phyloP scores from a whole-genome alignment of 2,888 invertebrate genomes.

The Hedychridium roseum region DNA sequence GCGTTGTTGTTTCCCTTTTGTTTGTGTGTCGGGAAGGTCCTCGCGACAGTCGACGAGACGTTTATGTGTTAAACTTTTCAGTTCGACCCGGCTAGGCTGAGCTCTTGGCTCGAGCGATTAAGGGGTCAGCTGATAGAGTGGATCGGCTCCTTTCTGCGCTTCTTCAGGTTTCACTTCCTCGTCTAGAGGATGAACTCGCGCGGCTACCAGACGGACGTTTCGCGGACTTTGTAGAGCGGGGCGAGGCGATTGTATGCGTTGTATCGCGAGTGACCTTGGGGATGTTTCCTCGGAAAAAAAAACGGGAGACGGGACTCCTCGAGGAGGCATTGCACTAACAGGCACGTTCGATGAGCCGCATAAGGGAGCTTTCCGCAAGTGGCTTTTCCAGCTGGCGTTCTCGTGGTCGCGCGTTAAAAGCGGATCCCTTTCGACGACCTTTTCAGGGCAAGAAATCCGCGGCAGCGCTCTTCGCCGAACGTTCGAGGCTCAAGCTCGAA shows the following conservation, averaged over 20 bases:
- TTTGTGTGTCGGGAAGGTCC: too few relatives aligned
- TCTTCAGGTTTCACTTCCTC: constrained; percentile 33
- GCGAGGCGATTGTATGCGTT: neutral
- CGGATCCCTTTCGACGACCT: constrained; percentile 36
- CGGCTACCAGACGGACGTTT: constrained; percentile 12
- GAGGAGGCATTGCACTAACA: constrained; percentile 36
- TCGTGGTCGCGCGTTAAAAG: constrained; percentile 23
- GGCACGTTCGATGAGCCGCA: too few relatives aligned
- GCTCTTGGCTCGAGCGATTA: constrained; percentile 48
- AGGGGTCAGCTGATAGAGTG: constrained; percentile 49
- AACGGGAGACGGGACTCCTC: constrained; percentile 19
- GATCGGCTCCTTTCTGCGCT: constrained; percentile 51
- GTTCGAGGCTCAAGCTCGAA: constrained; percentile 56
- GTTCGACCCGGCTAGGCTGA: constrained; percentile 49
- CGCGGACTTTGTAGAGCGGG: neutral
- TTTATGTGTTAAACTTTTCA: constrained; percentile 57
- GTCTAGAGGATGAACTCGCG: constrained; percentile 20
- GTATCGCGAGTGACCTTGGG: constrained; percentile 26
- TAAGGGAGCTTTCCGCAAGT: constrained; percentile 12
- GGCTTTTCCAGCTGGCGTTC: constrained; percentile 24
- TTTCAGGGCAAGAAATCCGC: constrained; percentile 57
- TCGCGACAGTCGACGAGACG: too few relatives aligned
- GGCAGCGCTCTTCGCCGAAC: constrained; percentile 46
- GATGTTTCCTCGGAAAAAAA: constrained; percentile 23
- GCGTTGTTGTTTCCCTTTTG: too few relatives aligned